phyloP scores from a whole-genome alignment of 2,888 invertebrate species.

The Acronicta leporina region DNA sequence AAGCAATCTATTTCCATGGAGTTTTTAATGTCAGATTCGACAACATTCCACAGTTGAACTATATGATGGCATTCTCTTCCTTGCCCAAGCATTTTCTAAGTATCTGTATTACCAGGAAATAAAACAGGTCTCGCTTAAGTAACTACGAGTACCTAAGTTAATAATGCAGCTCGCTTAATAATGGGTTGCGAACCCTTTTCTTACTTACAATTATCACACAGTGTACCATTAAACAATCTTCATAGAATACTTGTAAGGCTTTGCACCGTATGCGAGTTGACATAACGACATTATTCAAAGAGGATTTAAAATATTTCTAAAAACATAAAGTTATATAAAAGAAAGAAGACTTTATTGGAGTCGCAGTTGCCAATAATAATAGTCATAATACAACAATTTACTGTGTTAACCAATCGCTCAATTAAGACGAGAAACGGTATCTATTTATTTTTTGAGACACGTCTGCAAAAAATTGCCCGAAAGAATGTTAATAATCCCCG shows the following conservation, averaged over 20 bases:
- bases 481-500: slow-evolving; percentile 11
- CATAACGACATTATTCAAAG: no score
- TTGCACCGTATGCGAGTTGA: no score
- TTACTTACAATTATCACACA: background rate
- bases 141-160: background rate
- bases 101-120: slow-evolving; percentile 12
- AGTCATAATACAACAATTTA: background rate
- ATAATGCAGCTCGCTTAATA: slow-evolving; percentile 12
- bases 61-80: background rate
- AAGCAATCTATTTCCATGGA: no score
- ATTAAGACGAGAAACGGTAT: slow-evolving; percentile 4
- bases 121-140: slow-evolving; percentile 12
- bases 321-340: no score
- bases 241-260: background rate
- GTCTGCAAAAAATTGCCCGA: background rate
- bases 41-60: background rate
- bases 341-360: background rate
- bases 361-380: background rate
- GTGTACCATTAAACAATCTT: background rate
- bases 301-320: no score
- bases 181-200: background rate
- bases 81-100: slow-evolving; percentile 1
- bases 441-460: background rate
- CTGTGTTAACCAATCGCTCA: slow-evolving; percentile 4
- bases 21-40: no score